phyloP scores from a whole-genome alignment of 2,888 invertebrate species.

The Stramonita haemastoma region DNA sequence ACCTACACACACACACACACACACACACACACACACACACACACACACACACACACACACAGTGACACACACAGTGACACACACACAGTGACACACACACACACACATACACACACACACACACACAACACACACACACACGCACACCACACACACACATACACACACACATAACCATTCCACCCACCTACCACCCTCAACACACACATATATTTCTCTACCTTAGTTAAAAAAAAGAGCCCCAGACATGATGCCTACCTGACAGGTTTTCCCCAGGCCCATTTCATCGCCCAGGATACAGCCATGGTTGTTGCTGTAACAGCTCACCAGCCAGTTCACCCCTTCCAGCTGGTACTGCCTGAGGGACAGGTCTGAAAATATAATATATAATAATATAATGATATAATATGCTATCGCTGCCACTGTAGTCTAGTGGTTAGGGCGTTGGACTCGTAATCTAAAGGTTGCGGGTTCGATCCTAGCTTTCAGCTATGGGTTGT shows the following conservation, averaged over 20 bases:
- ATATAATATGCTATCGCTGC: too few species aligned
- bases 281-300: constrained; percentile 77
- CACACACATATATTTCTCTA: not conserved
- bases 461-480: too few species aligned
- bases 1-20: not conserved
- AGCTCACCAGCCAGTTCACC: constrained; percentile 73
- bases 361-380: constrained; percentile 63
- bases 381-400: not conserved
- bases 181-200: too few species aligned
- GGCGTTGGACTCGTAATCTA: too few species aligned
- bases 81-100: not conserved
- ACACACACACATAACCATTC: not conserved
- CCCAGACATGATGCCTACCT: constrained; percentile 69
- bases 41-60: not conserved
- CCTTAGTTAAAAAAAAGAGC: too few species aligned
- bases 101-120: not conserved
- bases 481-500: too few species aligned
- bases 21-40: not conserved
- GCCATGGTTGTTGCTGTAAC: constrained; percentile 69
- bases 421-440: too few species aligned
- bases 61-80: not conserved
- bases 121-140: not conserved
- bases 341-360: constrained; percentile 73
- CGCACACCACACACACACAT: too few species aligned
- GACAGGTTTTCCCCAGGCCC: constrained; percentile 77